These are phyloP conservation scores for Tragelaphus scriptus DNA, from an alignment of 2,113 vertebrate genomes.

Conservation along the genomic window DNA sequence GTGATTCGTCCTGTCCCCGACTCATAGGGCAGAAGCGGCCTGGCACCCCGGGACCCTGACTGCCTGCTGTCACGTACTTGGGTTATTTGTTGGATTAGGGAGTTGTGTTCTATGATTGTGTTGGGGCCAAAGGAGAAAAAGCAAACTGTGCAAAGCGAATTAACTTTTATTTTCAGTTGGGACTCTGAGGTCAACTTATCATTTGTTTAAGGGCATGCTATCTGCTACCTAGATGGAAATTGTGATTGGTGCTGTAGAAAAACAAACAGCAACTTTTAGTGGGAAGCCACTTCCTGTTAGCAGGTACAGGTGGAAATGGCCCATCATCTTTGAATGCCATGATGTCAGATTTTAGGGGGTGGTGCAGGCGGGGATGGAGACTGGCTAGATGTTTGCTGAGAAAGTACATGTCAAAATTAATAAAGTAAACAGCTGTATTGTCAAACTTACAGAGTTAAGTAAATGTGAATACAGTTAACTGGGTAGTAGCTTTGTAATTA, in stretches of 20 bases:
- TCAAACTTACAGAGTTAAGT: background rate
- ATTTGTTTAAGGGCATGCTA: background rate
- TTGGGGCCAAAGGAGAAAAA: background rate
- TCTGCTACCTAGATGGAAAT: background rate
- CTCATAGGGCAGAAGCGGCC: background rate
- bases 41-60: background rate
- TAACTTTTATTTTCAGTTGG: background rate
- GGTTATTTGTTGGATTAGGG: background rate
- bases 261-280: background rate
- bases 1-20: background rate
- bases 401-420: background rate
- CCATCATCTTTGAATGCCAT: background rate
- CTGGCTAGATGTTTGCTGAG: background rate
- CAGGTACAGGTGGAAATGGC: background rate
- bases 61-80: background rate
- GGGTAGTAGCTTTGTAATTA: conserved; percentile 16
- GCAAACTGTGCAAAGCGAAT: background rate
- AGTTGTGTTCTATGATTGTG: background rate
- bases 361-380: background rate
- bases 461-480: background rate
- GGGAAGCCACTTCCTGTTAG: background rate
- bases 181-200: background rate
- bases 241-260: background rate
- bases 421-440: background rate
- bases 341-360: background rate